Evolutionary conservation across 1,140 invertebrate species (phyloP), one percentile per base, ranked within the genome.

Genomic region (Callitettix versicolor): DNA sequence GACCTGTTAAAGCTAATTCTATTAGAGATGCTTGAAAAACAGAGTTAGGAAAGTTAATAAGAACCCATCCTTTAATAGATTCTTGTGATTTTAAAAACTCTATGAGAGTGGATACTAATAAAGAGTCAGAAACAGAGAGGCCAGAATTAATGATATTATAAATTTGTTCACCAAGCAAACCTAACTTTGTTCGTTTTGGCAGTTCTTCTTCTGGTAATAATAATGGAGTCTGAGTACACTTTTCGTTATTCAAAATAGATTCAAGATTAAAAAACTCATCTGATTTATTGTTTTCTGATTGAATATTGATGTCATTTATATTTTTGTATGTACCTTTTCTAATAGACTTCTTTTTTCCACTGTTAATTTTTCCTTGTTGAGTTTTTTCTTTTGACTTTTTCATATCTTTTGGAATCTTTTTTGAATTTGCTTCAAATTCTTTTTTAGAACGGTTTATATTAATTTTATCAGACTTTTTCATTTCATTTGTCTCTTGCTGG

Each of bases 31-130:
- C 75, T 66, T 81, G 73, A 14, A 71, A 62, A 51, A 77, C 74
- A 18, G 65, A 73, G 51, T 70, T 71, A 1, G 80, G 80, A 66
- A 76, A 83, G 63, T 82, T 78, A 48, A 81, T 66, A 18, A 82
- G 68, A 34, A 75, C 74, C 72, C 79, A 82, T 4, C 80, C 79
- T 46, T 73, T 62, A 34, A 74, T 69, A 56, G 72, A 58, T 4
- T 60, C 46, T 33, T 76, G 63, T 30, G 69, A 67, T 66, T 74
- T 77, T 17, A 82, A 58, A 62, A 80, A 81, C 60, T 80, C 78
- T 1, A 79, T 66, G 48, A 82, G 64, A 62, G 78, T 76, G 17
- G 72, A 72, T 0, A 73, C 70, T 30, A 75, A 53, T 9, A 80
- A 65, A 58, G 75, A 66, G 63, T 79, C 75, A 20, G 72, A 71